Evolutionary conservation across 1,140 invertebrate species (phyloP), one percentile per base, ranked within the genome.

Genomic region (Trachymyrmex septentrionalis): DNA sequence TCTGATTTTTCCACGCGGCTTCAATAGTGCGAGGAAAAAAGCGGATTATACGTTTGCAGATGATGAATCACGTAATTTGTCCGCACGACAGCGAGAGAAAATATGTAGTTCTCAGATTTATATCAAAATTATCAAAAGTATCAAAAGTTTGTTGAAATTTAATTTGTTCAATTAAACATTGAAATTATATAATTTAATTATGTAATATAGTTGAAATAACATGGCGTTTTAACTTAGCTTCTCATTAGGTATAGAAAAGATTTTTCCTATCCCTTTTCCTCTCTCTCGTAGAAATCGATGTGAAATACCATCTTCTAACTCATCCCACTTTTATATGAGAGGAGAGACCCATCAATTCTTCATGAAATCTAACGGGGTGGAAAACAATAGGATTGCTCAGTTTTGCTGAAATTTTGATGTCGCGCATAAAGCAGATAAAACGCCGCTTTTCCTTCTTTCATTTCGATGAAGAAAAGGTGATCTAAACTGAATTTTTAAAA

Each of bases 311-410:
- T 50, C 57, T 48, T 66, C 6, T 44, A 80, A 69, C 27, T 69
- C 12, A 34, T 80, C 14, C 48, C 30, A 24, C n/a, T 48, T 61
- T 75, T 38, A 12, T 75, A 12, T 24, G 66, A 24, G 24, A 76
- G 71, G 19, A 50, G 19, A 50, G 27, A 61, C 24, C 44, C 24
- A 53, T 87, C 69, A 75, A 61, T 67, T 55, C 61, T 69, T n/a
- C 10, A 44, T 59, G 27, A 50, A 64, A 38, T 87, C 77, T 76
- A 87, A 76, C 86, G 38, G 77, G 4, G 50, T 16, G 75, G 67
- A 86, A 86, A 88, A 87, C 50, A 34, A 50, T 30, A 38, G 10
- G 67, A 86, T 86, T 76, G 57, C 10, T 3, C 24, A 48, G 38
- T 77, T 64, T 63, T 64, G 50, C 57, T 77, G 38, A 77, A 77